Evolutionary conservation across 2,113 vertebrate species (phyloP), one percentile per base, ranked within the genome.

Genomic region (Anas platyrhynchos): DNA sequence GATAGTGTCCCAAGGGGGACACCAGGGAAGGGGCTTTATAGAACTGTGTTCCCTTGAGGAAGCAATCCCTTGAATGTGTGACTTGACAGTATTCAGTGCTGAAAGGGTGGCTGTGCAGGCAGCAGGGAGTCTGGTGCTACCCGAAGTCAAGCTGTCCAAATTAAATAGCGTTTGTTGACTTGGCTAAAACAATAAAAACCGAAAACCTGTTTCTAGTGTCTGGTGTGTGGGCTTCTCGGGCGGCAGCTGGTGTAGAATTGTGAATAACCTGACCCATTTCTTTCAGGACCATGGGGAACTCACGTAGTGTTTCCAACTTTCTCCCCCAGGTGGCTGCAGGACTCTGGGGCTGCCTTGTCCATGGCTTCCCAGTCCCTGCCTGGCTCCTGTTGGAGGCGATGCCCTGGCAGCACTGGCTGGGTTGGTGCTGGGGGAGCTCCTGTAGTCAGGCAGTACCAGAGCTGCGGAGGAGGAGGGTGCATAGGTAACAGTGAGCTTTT

Each of bases 161-260:
- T 50, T 32, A 75, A 83, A 46, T 0, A 7, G 18, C 43, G 13
- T 71, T 73, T 95, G 72, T 68, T 80, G 48, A 67, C 41, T 59
- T 73, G 52, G 83, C 59, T 74, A n/a, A 73, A 79, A 46, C 10
- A 97, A 92, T 92, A 94, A 97, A 96, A 79, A 5, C 25, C 41
- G 38, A 79, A 61, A 79, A 17, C 7, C 56, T 85, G 15, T 2
- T 34, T 26, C 36, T 79, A 72, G 36, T 32, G 50, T 27, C 52
- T 41, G 26, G 3, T 15, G 43, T 72, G 38, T 68, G 62, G 26
- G 23, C 65, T 58, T 90, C 44, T 81, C 17, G 26, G 59, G 22
- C 58, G 61, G 38, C 32, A 61, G 21, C n/a, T 67, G 80, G n/a
- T 46, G 17, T 43, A 10, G 8, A 5, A 4, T 9, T 5, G 0